Evolutionary conservation across 2,113 vertebrate species (phyloP).

Genomic region (Rhegmatorhina hoffmannsi): DNA sequence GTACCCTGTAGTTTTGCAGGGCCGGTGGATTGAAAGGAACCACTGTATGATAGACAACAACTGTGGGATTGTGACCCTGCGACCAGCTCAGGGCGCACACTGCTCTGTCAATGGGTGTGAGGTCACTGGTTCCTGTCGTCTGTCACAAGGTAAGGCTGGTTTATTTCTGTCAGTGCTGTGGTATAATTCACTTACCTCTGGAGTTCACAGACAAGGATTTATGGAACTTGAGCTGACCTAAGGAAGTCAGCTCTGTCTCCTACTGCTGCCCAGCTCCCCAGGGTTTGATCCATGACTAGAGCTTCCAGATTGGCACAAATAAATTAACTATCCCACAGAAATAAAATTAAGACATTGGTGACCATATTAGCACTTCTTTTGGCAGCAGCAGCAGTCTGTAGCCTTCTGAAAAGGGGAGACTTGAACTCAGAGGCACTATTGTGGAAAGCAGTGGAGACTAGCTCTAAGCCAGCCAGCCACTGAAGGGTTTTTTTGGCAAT

Average conservation of each 20-base stretch:
- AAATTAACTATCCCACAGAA: not conserved
- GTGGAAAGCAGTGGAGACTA: not conserved
- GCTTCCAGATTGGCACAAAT: not conserved
- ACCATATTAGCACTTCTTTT: not conserved
- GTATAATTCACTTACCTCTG: not conserved
- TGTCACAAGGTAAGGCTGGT: conserved; percentile 87
- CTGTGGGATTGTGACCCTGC: conserved; percentile 85
- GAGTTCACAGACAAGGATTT: not conserved
- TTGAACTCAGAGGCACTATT: not conserved
- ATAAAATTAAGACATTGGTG: not conserved
- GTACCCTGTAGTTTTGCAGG: conserved; percentile 81
- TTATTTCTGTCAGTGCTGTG: not conserved
- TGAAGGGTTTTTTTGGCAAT: not conserved
- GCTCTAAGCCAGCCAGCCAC: not conserved
- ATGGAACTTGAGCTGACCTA: not conserved
- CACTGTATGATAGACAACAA: conserved; percentile 88
- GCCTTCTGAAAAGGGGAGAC: not conserved
- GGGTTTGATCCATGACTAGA: not conserved
- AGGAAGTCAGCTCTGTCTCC: not conserved
- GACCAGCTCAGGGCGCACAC: conserved; percentile 75
- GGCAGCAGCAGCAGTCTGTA: not conserved
- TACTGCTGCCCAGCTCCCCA: not conserved
- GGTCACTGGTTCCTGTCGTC: conserved; percentile 83
- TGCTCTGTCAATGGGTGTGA: conserved; percentile 88
- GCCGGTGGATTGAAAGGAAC: conserved; percentile 78